Evolutionary conservation across 2,797 vertebrate species (phyloP).

Genomic region (Sebastes steindachneri): DNA sequence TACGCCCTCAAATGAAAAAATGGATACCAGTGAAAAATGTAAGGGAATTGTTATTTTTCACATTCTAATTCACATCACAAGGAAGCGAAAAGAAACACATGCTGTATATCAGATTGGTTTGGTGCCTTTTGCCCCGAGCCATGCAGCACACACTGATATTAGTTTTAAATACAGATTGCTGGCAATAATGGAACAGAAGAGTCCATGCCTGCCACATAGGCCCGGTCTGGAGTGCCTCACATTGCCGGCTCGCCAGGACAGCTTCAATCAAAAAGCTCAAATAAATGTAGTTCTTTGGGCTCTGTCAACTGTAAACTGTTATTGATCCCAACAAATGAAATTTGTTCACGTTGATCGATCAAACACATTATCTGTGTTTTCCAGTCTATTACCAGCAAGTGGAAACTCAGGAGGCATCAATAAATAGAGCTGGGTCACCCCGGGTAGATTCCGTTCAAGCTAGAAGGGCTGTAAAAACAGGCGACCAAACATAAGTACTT

Average conservation of each 20-base stretch:
- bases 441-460: conserved; percentile 82
- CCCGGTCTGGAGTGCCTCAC: conserved; percentile 80
- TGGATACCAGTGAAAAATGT: conserved; percentile 80
- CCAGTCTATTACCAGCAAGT: conserved; percentile 97
- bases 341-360: conserved; percentile 99
- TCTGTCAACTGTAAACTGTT: conserved; percentile 99
- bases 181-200: conserved; percentile 84
- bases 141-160: conserved; percentile 84
- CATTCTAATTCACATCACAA: conserved; percentile 85
- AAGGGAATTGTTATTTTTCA: conserved; percentile 86
- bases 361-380: conserved; percentile 98
- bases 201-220: conserved; percentile 83
- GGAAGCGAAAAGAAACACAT: conserved; percentile 81
- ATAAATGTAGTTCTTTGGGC: conserved; percentile 93
- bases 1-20: conserved; percentile 82
- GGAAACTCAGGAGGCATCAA: conserved; percentile 91
- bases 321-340: conserved; percentile 99
- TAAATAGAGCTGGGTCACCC: conserved; percentile 88
- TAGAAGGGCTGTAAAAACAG: conserved; percentile 74
- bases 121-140: conserved; percentile 88
- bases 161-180: conserved; percentile 94
- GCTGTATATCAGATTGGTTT: conserved; percentile 86
- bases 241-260: conserved; percentile 82
- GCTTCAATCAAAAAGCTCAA: conserved; percentile 94
- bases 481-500: conserved; percentile 81